Evolutionary conservation across 1,140 invertebrate species (phyloP), one percentile per base, ranked within the genome.

Genomic region (Ips typographus): DNA sequence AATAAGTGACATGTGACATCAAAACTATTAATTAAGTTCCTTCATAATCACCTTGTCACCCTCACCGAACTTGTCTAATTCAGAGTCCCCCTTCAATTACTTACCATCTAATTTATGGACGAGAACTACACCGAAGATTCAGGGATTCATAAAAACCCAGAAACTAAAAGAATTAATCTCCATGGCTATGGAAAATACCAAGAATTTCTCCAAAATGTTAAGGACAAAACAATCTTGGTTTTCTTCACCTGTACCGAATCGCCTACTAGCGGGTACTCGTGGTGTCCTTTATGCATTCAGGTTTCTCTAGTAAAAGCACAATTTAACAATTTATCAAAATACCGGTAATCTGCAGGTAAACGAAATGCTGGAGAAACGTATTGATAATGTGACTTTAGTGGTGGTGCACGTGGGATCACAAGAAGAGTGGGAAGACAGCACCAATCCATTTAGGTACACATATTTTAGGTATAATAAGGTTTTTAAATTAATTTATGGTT

Each of bases 361-460:
- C 4, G 4, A 58, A 58, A 7, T 58, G 5, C 40, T 61, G 43
- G 59, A 61, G 2, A 22, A 43, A 7, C 4, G 6, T 3, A 44
- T 47, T 4, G 37, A 40, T 8, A n/a, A 63, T 49, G 6, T 40
- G 5, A 40, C 22, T 51, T 51, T 63, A 1, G 2, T 63, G 6
- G 40, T n/a, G n/a, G 61, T 52, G n/a, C 4, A 3, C 2, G 61
- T 63, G 38, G 61, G 61, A 39, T 1, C 2, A 1, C 36, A 63
- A 63, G 61, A 63, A 6, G 44, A 63, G 8, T 63, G 61, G 61
- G 44, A 63, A 52, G 7, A 40, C 49, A 49, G 40, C 40, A 40
- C 22, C 36, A 63, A 63, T 52, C 61, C 43, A 7, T 63, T 38
- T 52, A 63, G 47, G 61, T 63, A 51, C 5, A 37, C 6, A 52